Evolutionary conservation across 1,140 invertebrate genomes (phyloP), one percentile per base, ranked within the genome.

Genomic region (Mizuhopecten yessoensis): DNA sequence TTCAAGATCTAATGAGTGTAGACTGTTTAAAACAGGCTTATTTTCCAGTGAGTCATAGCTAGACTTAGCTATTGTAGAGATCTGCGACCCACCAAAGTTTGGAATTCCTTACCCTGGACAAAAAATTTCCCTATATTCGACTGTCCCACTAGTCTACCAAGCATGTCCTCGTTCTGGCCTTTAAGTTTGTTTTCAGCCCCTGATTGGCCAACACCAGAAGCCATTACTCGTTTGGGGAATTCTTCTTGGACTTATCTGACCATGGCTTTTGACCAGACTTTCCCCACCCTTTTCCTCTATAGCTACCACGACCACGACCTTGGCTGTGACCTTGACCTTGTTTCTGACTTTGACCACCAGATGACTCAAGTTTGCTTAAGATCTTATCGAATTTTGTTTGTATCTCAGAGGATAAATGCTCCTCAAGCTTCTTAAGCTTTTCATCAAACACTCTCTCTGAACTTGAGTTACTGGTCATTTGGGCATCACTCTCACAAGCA

Each of bases 121-220:
- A 42, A 13, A 0, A 87, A 2, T 15, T 11, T 33, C 33, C 36
- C 33, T 7, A 29, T 1, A 34, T 90, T 90, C 23, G 90, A 45
- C 33, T 39, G 20, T 9, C 90, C 86, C 33, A 90, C 34, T 36
- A 90, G 34, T 20, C 90, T n/a, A 23, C 13, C 13, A 33, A 87
- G 39, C 23, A 87, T 45, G 3, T n/a, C 87, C 20, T 87, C 9
- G n/a, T 20, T 23, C 23, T 87, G 34, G 20, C 39, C 42, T n/a
- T 34, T 5, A n/a, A 87, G n/a, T n/a, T n/a, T n/a, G n/a, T n/a
- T 34, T 36, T 36, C 90, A 23, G 23, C 89, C 89, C 34, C 89
- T 42, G 86, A 87, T 11, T 33, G 89, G 86, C 42, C 86, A n/a
- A 87, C 29, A 7, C n/a, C 42, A 45, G 86, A 87, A 86, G 86